Conservation (phyloP, 1,140 invertebrate genomes). For the Centruroides vittatus region DNA sequence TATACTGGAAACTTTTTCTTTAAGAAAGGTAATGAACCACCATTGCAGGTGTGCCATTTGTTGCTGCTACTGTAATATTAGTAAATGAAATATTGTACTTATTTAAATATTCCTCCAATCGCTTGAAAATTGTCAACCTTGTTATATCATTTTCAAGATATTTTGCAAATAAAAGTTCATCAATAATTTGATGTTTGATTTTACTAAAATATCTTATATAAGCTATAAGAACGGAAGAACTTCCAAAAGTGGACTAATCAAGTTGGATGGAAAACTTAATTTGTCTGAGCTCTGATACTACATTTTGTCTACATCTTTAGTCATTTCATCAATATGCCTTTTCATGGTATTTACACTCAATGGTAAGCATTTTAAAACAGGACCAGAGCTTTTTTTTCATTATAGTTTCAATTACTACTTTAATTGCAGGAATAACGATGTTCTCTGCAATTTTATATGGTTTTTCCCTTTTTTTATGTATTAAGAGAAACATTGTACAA, state of each 20-base stretch:
- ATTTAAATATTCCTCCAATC: no score
- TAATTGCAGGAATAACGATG: background rate
- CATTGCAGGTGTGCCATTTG: no score
- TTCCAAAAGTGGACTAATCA: background rate
- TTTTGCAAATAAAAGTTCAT: no score
- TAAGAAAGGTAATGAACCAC: no score
- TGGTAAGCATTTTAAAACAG: background rate
- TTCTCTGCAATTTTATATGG: background rate
- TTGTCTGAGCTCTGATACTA: background rate
- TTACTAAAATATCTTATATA: background rate
- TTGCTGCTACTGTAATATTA: no score
- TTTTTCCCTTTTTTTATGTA: background rate
- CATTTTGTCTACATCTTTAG: background rate
- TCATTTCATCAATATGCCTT: background rate
- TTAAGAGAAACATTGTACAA: background rate
- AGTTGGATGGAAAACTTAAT: background rate
- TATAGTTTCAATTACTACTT: background rate
- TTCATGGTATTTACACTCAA: background rate
- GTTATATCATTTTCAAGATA: no score
- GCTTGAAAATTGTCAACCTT: no score
- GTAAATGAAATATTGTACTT: no score
- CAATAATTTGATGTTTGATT: background rate
- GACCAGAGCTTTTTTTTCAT: background rate
- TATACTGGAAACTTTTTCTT: no score
- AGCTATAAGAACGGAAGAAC: background rate